Base-by-base conservation (phyloP, 1,140 invertebrate species). In the Conopomorpha cramerella region DNA sequence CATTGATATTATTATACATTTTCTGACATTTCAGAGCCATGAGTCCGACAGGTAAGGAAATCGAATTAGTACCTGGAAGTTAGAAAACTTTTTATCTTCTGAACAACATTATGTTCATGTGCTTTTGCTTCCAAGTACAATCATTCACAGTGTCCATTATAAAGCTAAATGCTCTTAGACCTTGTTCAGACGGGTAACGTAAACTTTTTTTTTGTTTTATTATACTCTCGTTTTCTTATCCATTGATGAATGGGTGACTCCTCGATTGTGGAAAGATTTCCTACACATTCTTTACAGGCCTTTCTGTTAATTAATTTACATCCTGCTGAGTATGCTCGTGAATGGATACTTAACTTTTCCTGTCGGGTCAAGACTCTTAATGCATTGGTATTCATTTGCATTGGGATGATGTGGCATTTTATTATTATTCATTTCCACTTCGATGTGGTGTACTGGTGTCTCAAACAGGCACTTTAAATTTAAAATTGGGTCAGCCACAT, bases 271-370 rank as follows among this genome's bases (percentile, higher is more conserved):
- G 16, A 33, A 16, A 41, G 26, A 34, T 39, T 34, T 15, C n/a
- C 18, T 19, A 36, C 12, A 33, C 41, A 43, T 8, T 26, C 7
- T 11, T 25, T 11, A 19, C 45, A 44, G 13, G 36, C 36, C n/a
- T 31, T 31, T 34, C 39, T 48, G 13, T 34, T 12, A 13, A 44
- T 14, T 15, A 45, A 34, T 41, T 45, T 48, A 16, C 42, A 48
- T 13, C 39, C 42, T 10, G 36, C 30, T 3, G 38, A 45, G 34
- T 45, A 45, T 19, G 35, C 38, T 3, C 32, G 34, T 19, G 45
- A 47, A 27, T 47, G 38, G 3, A 48, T 29, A 35, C 39, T 40
- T 14, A 45, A 15, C 10, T 36, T 35, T 31, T 46, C 40, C 17
- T 30, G 34, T 23, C 19, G 4, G 4, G 19, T 10, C 19, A 23